Conservation (phyloP, 2,888 invertebrate genomes). For the Lasiommata megera region DNA sequence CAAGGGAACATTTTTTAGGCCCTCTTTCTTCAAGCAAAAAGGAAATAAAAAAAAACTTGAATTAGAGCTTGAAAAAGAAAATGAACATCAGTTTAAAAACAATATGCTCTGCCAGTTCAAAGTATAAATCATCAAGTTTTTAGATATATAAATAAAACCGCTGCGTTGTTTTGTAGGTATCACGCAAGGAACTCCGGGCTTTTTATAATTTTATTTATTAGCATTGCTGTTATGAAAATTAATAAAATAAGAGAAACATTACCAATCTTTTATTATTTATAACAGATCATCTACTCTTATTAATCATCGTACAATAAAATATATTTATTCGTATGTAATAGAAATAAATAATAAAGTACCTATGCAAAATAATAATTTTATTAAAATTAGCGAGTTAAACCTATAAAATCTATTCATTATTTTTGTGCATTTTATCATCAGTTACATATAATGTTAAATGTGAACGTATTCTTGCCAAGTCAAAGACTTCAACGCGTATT, state of each 20-base stretch:
- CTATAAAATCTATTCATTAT: background rate
- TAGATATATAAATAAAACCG: background rate
- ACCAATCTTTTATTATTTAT: too few relatives aligned
- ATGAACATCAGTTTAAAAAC: conserved; percentile 22
- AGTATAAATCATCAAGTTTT: conserved; percentile 5
- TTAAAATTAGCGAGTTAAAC: too few relatives aligned
- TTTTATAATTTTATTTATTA: too few relatives aligned
- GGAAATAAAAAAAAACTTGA: background rate
- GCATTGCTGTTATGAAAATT: too few relatives aligned
- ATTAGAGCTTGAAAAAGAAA: conserved; percentile 12
- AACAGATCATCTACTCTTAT: too few relatives aligned
- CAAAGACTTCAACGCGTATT: conserved; percentile 43
- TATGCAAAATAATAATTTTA: too few relatives aligned
- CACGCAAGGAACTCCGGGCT: background rate
- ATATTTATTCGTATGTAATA: too few relatives aligned
- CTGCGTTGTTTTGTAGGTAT: background rate
- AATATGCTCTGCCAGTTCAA: conserved; percentile 6
- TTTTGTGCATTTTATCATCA: background rate
- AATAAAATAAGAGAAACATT: too few relatives aligned
- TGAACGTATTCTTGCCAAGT: conserved; percentile 16
- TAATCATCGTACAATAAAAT: too few relatives aligned
- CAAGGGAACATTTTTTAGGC: conserved; percentile 12
- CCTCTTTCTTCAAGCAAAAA: conserved; percentile 8
- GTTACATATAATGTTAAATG: background rate
- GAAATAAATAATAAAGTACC: too few relatives aligned